Percentiles rank a stretch among this genome's conserved stretches.
Conservation (phyloP, 2,113 vertebrate genomes). For the Sminthopsis crassicaudata region DNA sequence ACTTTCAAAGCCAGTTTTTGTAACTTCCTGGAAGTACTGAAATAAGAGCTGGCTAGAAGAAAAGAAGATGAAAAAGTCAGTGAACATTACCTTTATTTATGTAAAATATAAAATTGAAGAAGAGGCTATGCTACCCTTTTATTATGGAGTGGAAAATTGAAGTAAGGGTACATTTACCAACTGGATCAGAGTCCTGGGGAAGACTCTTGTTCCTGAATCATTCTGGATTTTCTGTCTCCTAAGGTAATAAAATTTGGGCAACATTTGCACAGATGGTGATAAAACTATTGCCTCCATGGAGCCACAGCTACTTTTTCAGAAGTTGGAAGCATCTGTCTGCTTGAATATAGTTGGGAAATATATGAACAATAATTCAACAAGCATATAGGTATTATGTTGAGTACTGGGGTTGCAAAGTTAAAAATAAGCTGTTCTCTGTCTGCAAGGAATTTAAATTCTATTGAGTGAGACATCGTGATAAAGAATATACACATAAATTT, state of each 20-base stretch:
- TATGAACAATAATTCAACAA: neutral
- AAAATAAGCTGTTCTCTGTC: neutral
- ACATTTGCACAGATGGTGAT: neutral
- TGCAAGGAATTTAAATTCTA: neutral
- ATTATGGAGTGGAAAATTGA: neutral
- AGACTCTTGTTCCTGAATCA: neutral
- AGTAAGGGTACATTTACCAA: neutral
- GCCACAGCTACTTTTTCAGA: neutral
- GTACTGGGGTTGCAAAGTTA: neutral
- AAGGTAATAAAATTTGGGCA: neutral
- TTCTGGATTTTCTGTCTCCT: neutral
- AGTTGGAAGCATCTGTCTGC: neutral
- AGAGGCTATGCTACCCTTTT: too few species aligned
- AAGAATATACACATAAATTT: neutral
- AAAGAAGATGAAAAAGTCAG: neutral
- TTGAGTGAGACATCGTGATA: neutral
- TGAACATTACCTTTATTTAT: too few species aligned
- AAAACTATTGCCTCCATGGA: neutral
- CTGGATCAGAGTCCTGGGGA: neutral
- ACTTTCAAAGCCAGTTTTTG: neutral
- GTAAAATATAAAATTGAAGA: too few species aligned
- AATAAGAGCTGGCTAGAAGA: neutral
- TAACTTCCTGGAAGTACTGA: neutral
- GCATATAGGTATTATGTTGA: neutral
- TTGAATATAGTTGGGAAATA: neutral